These are phyloP conservation scores for Antechinus flavipes DNA, from an alignment of 2,113 vertebrate genomes.

Conservation along the genomic window DNA sequence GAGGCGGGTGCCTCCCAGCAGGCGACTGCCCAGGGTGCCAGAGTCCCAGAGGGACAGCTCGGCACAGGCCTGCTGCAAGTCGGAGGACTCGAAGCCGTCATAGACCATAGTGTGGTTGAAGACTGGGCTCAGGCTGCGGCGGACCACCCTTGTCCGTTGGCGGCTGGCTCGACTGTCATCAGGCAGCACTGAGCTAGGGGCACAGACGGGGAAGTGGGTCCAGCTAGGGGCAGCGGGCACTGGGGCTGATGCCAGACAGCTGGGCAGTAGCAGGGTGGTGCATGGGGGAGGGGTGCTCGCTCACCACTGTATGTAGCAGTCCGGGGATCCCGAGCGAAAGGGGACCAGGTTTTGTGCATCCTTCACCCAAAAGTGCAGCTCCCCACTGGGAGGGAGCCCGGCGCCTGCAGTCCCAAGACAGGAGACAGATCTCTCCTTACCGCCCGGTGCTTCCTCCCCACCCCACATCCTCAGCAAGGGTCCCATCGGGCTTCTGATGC, in stretches of 20 bases:
- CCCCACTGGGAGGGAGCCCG: constrained; percentile 91
- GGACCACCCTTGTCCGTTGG: constrained; percentile 92
- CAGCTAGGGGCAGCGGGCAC: not conserved
- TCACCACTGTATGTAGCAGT: constrained; percentile 93
- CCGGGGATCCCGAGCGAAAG: constrained; percentile 86
- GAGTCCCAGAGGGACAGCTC: constrained; percentile 96
- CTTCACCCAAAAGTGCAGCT: constrained; percentile 97
- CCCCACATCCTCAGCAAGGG: not conserved
- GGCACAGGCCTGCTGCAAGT: constrained; percentile 93
- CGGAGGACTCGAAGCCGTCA: constrained; percentile 92
- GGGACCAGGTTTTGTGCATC: constrained; percentile 92
- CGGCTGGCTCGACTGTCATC: constrained; percentile 92
- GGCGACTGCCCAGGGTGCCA: constrained; percentile 86
- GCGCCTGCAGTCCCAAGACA: constrained; percentile 80
- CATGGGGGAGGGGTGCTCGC: not conserved
- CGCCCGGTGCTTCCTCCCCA: not conserved
- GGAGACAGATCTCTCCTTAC: not conserved
- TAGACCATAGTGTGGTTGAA: constrained; percentile 99
- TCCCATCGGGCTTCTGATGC: not conserved
- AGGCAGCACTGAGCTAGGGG: constrained; percentile 92
- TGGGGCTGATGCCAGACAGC: not conserved
- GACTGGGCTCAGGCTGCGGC: constrained; percentile 89
- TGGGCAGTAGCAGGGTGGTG: not conserved
- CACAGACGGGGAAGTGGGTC: not conserved
- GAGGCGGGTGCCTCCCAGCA: constrained; percentile 92